Evolutionary conservation across 2,113 vertebrate genomes (phyloP).

Genomic region (Hippocampus barbouri): DNA sequence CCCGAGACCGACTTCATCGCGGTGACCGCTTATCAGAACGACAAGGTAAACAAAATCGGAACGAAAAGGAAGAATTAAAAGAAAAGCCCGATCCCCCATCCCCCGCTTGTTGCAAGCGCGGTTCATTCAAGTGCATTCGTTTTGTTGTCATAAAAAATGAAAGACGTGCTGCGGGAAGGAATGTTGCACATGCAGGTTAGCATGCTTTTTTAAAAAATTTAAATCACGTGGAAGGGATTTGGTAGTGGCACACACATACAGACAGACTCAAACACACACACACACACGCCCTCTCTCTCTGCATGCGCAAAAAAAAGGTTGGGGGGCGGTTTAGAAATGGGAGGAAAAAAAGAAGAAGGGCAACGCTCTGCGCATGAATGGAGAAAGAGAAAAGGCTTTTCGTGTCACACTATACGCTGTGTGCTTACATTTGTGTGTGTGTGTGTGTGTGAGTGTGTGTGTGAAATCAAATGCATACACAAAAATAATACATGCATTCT

Average conservation of each 20-base stretch:
- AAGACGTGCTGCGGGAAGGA: conserved; percentile 31
- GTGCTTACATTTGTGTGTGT: conserved; percentile 41
- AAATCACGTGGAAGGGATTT: conserved; percentile 69
- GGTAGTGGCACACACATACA: conserved; percentile 5
- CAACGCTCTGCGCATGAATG: conserved; percentile 37
- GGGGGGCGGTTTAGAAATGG: conserved; percentile 28
- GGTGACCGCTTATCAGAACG: conserved; percentile 98
- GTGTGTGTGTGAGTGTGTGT: neutral
- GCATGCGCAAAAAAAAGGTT: conserved; percentile 29
- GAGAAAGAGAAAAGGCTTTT: conserved; percentile 35
- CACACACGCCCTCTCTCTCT: neutral
- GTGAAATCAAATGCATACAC: conserved; percentile 15
- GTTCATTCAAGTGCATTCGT: conserved; percentile 17
- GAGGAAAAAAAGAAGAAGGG: conserved; percentile 30
- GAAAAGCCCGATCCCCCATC: no score
- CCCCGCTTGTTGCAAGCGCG: conserved; percentile 2
- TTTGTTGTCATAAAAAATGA: conserved; percentile 67
- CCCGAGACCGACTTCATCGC: conserved; percentile 98
- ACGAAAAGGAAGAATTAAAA: no score
- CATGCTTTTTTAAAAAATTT: conserved; percentile 52
- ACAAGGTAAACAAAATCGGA: conserved; percentile 83
- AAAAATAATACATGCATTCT: conserved; percentile 17
- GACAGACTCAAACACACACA: neutral
- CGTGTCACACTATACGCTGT: conserved; percentile 31
- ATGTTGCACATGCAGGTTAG: conserved; percentile 26